Evolutionary conservation across 1,140 invertebrate species (phyloP), one percentile per base, ranked within the genome.

Genomic region (Globodera ellingtonae): DNA sequence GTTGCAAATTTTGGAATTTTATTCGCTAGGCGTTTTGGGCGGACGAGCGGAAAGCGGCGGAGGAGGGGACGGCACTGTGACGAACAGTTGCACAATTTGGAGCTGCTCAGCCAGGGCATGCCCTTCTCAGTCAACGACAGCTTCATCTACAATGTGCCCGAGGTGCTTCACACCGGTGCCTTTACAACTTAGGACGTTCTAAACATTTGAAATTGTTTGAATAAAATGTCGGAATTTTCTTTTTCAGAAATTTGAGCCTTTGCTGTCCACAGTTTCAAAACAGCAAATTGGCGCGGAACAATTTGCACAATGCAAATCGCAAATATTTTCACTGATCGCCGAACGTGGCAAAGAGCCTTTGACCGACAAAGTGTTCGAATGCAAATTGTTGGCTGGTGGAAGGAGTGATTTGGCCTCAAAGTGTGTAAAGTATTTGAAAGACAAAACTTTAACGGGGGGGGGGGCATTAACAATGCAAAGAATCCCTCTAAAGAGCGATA

Each of bases 141-240:
- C n/a, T 82, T 84, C 21, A 79, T 84, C 24, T 85, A 78, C 84
- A 86, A 85, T 59, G 81, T 85, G 62, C 10, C 75, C 0, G 74
- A 84, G 83, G 82, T 85, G 21, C 3, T 59, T 44, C 21, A 8
- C 8, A 35, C 35, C 35, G 35, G 1, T 35, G 35, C 35, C 35
- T 35, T 35, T 35, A 35, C 35, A 35, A 2, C 1, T 35, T 35
- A 35, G 1, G 35, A 35, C 35, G 35, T 35, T 35, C 1, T 35
- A 35, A 35, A 35, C 35, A 35, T 35, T 35, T 35, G 35, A 35
- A 52, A 50, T 80, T 44, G 7, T 21, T 79, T 10, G 80, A 9
- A 35, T 76, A 10, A 24, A 46, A 9, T 47, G 76, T 18, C 48
- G 9, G 72, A 65, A 9, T 74, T 74, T 3, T 74, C 13, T 74